These are phyloP conservation scores for Tauraco hartlaubi DNA, from an alignment of 2,797 vertebrate species.

Conservation along the genomic window DNA sequence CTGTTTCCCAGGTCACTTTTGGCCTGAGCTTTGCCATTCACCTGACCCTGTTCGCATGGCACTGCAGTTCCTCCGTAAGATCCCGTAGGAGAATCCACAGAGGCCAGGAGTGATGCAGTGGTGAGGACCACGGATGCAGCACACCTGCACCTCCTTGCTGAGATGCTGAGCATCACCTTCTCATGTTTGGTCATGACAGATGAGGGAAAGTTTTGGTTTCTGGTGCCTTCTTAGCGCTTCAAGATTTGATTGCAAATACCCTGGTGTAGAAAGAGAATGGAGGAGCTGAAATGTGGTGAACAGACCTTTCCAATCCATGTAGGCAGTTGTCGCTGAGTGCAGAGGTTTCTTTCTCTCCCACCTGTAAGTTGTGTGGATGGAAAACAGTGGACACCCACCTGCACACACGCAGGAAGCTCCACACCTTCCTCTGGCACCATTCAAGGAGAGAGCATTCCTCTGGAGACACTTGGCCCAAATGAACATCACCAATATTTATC, in stretches of 20 bases:
- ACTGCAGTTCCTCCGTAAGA: background rate
- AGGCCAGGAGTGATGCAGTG: background rate
- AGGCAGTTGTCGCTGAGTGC: background rate
- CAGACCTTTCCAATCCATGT: background rate
- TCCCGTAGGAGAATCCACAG: rapidly evolving
- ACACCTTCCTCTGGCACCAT: background rate
- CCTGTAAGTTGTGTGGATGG: background rate
- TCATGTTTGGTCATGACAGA: background rate
- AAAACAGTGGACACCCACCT: background rate
- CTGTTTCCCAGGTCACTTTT: background rate
- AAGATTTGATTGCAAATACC: background rate
- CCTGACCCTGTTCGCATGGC: background rate
- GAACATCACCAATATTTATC: background rate
- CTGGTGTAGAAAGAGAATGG: background rate
- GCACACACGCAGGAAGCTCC: background rate
- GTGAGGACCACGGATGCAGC: background rate
- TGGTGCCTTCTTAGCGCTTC: rapidly evolving
- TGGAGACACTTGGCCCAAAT: background rate
- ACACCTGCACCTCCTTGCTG: rapidly evolving
- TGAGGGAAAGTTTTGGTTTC: background rate
- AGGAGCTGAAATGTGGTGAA: background rate
- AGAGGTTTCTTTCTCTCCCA: background rate
- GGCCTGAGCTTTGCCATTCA: background rate
- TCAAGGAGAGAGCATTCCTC: background rate
- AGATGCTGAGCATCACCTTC: background rate